Conservation (phyloP, 2,113 vertebrate genomes). For the Meriones unguiculatus region DNA sequence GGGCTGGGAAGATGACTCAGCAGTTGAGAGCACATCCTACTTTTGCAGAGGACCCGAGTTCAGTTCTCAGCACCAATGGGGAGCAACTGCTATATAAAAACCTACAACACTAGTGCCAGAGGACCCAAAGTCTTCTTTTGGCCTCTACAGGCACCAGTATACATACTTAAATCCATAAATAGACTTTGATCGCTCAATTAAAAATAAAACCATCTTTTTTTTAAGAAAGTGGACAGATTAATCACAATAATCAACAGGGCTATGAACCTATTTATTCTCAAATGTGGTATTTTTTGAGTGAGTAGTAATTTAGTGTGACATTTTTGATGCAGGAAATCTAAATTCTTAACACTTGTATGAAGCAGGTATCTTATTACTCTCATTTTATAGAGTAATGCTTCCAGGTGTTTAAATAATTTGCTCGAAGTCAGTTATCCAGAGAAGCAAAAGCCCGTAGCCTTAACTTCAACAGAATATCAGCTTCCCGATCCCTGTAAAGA, state of each 20-base stretch:
- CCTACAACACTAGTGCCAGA: neutral
- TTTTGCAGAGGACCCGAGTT: no score
- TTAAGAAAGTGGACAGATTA: neutral
- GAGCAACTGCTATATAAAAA: neutral
- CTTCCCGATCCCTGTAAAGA: neutral
- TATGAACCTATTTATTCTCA: neutral
- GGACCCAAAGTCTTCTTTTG: neutral
- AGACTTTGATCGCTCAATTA: neutral
- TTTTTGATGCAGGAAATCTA: constrained; percentile 52
- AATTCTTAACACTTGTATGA: neutral
- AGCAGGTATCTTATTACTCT: neutral
- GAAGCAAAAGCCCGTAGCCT: neutral
- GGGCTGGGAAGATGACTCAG: neutral
- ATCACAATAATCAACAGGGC: neutral
- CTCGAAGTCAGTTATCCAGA: neutral
- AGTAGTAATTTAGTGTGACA: constrained; percentile 8
- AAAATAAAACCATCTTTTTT: neutral
- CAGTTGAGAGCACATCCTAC: neutral
- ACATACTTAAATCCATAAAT: neutral
- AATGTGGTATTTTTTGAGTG: neutral
- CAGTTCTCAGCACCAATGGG: neutral
- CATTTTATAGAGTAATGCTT: neutral
- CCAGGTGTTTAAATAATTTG: neutral
- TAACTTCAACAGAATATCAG: neutral
- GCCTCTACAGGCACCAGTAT: neutral